Evolutionary conservation across 2,797 vertebrate genomes (phyloP), one percentile per base, ranked within the genome.

Genomic region (Holocentrus rufus): DNA sequence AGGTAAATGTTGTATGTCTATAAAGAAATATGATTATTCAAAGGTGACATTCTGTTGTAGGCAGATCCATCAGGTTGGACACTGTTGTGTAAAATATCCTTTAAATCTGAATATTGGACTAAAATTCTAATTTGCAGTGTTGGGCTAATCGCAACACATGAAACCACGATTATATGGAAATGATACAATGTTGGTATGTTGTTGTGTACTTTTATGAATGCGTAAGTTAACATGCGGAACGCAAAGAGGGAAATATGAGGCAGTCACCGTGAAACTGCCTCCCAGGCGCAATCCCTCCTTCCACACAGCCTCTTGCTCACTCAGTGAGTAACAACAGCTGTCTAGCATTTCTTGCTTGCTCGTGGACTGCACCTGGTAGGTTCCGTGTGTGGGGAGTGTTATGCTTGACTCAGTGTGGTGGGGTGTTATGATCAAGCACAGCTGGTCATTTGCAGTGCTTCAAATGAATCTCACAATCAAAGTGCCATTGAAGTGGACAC

Each of bases 291-390:
- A 67, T 76, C 81, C 71, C 69, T 82, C 75, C 77, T 82, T 77
- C 82, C 78, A 42, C 70, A 74, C 67, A 46, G 56, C 46, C 74
- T 79, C 77, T 72, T 71, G 72, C 84, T 85, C 62, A 47, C 72
- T 70, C 78, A 84, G 83, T 90, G 88, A 91, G 87, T 82, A 82
- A 89, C 79, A 74, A 81, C 89, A 91, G 89, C 88, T 90, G 89
- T 85, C 69, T 72, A 81, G 69, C 69, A 60, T 88, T 82, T 88
- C 76, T 87, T 84, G 27, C 80, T 86, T 72, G 57, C 86, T 76
- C 65, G 80, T 82, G 53, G 73, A 69, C 73, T 81, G 83, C 90
- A 88, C 83, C 87, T 91, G 88, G 87, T 82, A 72, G 70, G 66
- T 81, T 88, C 80, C 44, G 79, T 83, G 80, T 76, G 72, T 83